A percentile compares a stretch with the other conserved stretches of the same genome.
phyloP scores from a whole-genome alignment of 2,113 vertebrate genomes.

The Aythya baeri region DNA sequence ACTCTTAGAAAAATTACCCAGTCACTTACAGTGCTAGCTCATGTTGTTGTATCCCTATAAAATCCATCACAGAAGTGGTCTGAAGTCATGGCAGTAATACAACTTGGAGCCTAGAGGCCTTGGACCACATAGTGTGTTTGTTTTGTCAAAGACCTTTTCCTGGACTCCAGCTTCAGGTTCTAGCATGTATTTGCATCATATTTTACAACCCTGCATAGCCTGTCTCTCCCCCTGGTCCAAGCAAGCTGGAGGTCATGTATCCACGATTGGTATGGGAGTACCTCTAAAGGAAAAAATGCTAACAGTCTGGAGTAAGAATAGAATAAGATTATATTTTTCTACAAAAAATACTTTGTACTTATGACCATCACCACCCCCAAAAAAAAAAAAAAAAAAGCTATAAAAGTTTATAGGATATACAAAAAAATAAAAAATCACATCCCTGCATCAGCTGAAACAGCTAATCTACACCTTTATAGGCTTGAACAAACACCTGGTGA shows the following conservation, averaged over 20 bases:
- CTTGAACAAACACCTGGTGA: background rate
- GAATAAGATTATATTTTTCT: background rate
- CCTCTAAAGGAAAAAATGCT: background rate
- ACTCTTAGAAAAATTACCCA: background rate
- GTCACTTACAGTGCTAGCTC: background rate
- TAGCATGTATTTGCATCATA: accelerated
- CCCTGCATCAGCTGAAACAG: background rate
- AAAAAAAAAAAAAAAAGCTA: background rate
- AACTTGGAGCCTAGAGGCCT: background rate
- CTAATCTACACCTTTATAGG: background rate
- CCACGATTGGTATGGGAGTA: background rate
- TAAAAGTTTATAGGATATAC: background rate
- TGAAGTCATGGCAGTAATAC: background rate
- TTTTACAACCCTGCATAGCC: background rate
- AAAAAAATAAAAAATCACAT: background rate
- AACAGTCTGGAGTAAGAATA: background rate
- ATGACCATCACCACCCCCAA: no score
- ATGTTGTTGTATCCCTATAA: background rate
- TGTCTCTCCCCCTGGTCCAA: background rate
- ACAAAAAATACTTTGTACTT: accelerated
- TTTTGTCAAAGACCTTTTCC: background rate
- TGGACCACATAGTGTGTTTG: background rate
- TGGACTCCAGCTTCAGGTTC: background rate
- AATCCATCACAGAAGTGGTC: background rate
- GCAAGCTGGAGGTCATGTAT: background rate